Conservation (phyloP, 2,113 vertebrate genomes). For the Salminus brasiliensis region DNA sequence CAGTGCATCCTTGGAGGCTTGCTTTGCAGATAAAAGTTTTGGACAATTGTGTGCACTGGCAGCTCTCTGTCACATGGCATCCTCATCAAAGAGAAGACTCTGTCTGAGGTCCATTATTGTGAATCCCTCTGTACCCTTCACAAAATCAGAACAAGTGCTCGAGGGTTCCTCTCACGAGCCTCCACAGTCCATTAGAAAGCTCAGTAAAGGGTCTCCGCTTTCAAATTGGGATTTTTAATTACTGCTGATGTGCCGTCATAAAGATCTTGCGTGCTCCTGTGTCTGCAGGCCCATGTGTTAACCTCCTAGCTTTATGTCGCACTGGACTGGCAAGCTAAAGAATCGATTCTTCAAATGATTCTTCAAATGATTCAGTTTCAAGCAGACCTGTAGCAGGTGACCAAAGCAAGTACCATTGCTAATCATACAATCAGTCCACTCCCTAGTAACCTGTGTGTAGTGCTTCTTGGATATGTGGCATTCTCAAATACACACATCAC, state of each 20-base stretch:
- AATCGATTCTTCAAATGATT: background rate
- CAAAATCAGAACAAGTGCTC: constrained; percentile 4
- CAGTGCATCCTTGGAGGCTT: background rate
- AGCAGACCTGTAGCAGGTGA: no score
- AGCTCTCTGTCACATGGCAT: constrained; percentile 9
- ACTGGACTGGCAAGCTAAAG: background rate
- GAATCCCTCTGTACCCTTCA: background rate
- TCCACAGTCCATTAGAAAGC: constrained; percentile 20
- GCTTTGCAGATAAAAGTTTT: constrained; percentile 15
- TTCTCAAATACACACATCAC: no score
- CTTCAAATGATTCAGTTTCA: no score
- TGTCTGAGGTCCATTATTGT: constrained; percentile 9
- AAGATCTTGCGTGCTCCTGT: constrained; percentile 55
- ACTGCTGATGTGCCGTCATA: constrained; percentile 69
- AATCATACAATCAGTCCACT: no score
- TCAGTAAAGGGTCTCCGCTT: constrained; percentile 42
- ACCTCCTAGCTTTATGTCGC: background rate
- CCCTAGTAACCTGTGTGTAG: no score
- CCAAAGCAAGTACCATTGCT: no score
- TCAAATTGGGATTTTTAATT: constrained; percentile 68
- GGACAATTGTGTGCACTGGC: constrained; percentile 11
- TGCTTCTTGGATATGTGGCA: no score
- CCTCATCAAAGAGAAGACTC: constrained; percentile 21
- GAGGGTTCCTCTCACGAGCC: constrained; percentile 3
- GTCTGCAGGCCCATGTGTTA: constrained; percentile 19